Evolutionary conservation across 2,888 invertebrate species (phyloP).

Genomic region (Choristoneura rosaceana): DNA sequence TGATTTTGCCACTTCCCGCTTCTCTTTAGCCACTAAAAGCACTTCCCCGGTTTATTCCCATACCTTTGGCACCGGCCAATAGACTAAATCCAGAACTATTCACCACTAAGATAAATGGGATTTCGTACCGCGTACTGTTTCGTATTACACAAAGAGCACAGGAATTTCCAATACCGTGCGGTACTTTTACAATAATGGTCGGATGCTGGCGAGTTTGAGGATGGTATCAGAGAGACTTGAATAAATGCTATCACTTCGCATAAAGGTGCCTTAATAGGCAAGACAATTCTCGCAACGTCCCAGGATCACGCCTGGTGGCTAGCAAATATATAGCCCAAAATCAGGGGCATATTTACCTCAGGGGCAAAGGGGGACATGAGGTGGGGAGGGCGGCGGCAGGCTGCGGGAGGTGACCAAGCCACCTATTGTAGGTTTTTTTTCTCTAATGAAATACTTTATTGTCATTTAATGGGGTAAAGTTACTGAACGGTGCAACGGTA

Average conservation of each 20-base stretch:
- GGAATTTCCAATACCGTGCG: slow-evolving; percentile 3
- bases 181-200: not conserved
- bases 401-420: no score
- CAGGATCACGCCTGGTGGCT: no score
- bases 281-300: no score
- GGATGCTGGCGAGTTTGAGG: not conserved
- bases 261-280: no score
- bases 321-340: no score
- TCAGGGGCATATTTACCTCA: no score
- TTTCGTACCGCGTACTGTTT: slow-evolving; percentile 46
- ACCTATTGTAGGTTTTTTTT: no score
- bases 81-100: slow-evolving; percentile 59
- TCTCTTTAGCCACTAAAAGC: slow-evolving; percentile 15
- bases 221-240: not conserved
- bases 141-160: slow-evolving; percentile 17
- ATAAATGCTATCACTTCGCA: not conserved
- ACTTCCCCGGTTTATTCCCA: slow-evolving; percentile 45
- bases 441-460: no score
- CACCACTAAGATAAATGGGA: slow-evolving; percentile 54
- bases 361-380: no score
- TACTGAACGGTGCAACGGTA: no score
- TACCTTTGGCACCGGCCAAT: slow-evolving; percentile 55
- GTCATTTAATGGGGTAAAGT: no score
- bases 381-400: no score
- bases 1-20: not conserved